Evolutionary conservation across 92 coral and sea anemone species (phyloP).

Genomic region (Zoanthus sociatus): DNA sequence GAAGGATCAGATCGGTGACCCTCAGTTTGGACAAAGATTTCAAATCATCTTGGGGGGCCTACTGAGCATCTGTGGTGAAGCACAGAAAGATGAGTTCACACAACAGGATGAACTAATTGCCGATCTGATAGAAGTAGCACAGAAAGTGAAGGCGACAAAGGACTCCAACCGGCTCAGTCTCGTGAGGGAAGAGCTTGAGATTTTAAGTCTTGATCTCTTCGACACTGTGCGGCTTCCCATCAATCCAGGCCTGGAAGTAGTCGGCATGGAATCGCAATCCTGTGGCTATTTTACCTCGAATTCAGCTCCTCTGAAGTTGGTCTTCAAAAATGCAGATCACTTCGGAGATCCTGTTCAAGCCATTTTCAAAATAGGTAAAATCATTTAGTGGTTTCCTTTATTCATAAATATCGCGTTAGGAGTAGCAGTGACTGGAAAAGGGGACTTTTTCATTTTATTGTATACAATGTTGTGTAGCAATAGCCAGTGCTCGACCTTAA

Average conservation of each 20-base stretch:
- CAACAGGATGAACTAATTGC: slow-evolving; percentile 89
- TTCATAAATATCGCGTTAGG: no score
- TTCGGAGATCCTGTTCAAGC: slow-evolving; percentile 92
- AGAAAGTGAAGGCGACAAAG: slow-evolving; percentile 83
- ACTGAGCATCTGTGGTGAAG: slow-evolving; percentile 89
- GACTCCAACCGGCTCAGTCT: slow-evolving; percentile 78
- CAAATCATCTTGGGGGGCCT: slow-evolving; percentile 94
- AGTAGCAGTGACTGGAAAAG: no score
- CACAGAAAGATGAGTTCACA: slow-evolving; percentile 93
- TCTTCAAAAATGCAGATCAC: slow-evolving; percentile 88
- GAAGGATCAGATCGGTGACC: slow-evolving; percentile 94
- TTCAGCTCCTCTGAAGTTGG: slow-evolving; percentile 90
- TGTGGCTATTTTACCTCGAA: slow-evolving; percentile 96
- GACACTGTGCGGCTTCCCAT: slow-evolving; percentile 87
- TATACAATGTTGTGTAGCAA: no score
- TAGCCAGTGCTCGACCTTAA: no score
- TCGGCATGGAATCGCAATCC: slow-evolving; percentile 70
- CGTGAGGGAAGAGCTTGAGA: slow-evolving; percentile 86
- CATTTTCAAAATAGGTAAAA: slow-evolving; percentile 85
- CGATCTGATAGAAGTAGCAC: slow-evolving; percentile 88
- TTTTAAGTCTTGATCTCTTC: slow-evolving; percentile 74
- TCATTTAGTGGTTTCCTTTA: no score
- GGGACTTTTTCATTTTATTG: no score
- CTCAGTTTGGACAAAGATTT: slow-evolving; percentile 98
- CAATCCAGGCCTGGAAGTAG: slow-evolving; percentile 90